A percentile compares a stretch with the other conserved stretches of the same genome.
Evolutionary conservation across 2,113 vertebrate species (phyloP).

Genomic region (Barbus barbus): DNA sequence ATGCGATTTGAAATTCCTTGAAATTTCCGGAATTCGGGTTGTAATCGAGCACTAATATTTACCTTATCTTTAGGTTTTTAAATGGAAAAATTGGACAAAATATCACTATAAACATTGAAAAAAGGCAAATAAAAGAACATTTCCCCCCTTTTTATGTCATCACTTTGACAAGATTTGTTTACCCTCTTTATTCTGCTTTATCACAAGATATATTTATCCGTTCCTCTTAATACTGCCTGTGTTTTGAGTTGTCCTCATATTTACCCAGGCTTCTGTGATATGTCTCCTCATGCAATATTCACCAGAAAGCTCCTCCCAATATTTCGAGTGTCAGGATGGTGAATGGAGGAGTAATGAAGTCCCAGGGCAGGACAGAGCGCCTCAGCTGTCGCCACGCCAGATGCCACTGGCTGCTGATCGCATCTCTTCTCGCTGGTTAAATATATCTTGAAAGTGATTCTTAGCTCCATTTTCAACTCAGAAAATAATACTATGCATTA

Average conservation of each 20-base stretch:
- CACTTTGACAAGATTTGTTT: background rate
- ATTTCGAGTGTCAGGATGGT: conserved; percentile 18
- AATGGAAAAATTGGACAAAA: background rate
- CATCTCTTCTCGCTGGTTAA: background rate
- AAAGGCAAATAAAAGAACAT: background rate
- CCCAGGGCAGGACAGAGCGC: background rate
- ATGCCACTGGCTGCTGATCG: background rate
- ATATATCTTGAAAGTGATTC: conserved; percentile 1
- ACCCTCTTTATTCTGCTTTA: background rate
- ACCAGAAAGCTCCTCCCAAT: conserved; percentile 21
- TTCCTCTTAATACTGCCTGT: background rate
- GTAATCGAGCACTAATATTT: too few relatives aligned
- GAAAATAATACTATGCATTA: background rate
- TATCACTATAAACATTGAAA: background rate
- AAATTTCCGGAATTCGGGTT: too few relatives aligned
- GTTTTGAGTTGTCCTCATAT: conserved; percentile 24
- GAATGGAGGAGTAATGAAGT: conserved; percentile 25
- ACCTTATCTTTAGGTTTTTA: background rate
- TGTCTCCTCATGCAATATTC: conserved; percentile 34
- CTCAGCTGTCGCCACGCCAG: background rate
- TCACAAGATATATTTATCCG: background rate
- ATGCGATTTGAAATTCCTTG: too few relatives aligned
- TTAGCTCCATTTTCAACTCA: background rate
- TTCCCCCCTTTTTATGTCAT: too few relatives aligned
- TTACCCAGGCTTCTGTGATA: background rate